Base-by-base conservation (phyloP, 2,888 invertebrate species). In the Cerastis leucographa region DNA sequence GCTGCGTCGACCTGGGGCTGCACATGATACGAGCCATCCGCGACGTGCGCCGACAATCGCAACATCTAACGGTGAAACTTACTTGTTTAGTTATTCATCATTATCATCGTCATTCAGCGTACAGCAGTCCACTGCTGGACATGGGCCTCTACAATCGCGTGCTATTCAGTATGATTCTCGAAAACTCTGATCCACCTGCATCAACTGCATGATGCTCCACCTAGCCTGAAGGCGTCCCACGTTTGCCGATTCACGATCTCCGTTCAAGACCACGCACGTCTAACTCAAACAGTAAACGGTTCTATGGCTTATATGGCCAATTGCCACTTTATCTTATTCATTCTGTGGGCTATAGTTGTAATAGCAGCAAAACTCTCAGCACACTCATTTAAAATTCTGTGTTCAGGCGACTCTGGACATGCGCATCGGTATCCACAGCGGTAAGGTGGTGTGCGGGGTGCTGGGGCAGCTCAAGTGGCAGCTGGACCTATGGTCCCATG, bases 391-490 rank as follows among this genome's bases (percentile, higher is more conserved):
- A 8, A 17, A 19, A 19, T 62, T 74, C n/a, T 44, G 22, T n/a
- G 11, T 65, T 17, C n/a, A 81, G 80, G 54, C 46, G n/a, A 35
- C 61, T n/a, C 42, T 99, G 87, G 98, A 99, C 95, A 99, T 99
- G 99, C 97, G 99, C 88, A 99, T 99, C 89, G 99, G 99, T 74
- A 99, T 99, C 83, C 99, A 99, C 96, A 99, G 99, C 84, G 99
- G 99, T 29, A 98, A 98, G 11, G 99, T 99, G 78, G 97, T 99
- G 90, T 99, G 99, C 92, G 99, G 99, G 2, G 99, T 99, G 49
- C 97, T 99, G 80, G 99, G 99, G 7, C 97, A 98, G 75, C 97
- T 99, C 86, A 99, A 99, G 95, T 99, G 99, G 99, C 99, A 99
- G 95, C 99, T 99, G 93, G 99, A 99, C 92, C 98, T 99, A 66